Base-by-base conservation (phyloP, 92 coral and sea anemone species). In the Heliopora coerulea region DNA sequence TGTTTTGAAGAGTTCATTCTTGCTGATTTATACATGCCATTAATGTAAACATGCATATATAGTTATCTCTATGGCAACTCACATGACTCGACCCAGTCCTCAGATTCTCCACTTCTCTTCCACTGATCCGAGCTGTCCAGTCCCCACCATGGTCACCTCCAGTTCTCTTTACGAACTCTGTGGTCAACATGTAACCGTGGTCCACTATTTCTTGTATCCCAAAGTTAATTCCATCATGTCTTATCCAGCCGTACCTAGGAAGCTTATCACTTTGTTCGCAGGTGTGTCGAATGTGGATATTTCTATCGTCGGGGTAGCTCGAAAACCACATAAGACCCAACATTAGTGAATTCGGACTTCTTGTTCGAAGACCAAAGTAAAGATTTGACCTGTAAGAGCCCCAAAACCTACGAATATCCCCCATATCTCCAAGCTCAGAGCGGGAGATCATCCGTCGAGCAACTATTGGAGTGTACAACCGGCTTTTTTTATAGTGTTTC, bases 261-360 rank as follows among this genome's bases (percentile, higher is more conserved):
- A 92, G 82, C 15, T 82, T 82, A 54, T 92, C 97, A 64, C 89
- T 82, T 73, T 92, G 96, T 75, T 92, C 97, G 85, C 97, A 92
- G 7, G 89, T 87, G 84, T 92, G 97, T 35, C 97, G 84, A 59
- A 92, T 85, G 44, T 88, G 79, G 34, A 92, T 74, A 52, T 85
- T 86, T 48, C 97, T 96, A 85, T 92, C 92, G 26, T 80, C 87
- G 9, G 91, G 73, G 59, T 59, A 82, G 74, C 84, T 92, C 30
- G 97, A 80, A 29, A 95, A 90, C 99, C 99, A 95, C 99, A 95
- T 95, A 14, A 95, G 81, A 3, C 99, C 99, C 19, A 90, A 79
- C 97, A 95, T 90, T 14, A 95, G 88, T 0, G 99, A 95, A 63
- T 80, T 68, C 0, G 91, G 89, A 61, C 89, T 89, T 49, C 98